phyloP scores from a whole-genome alignment of 1,140 invertebrate species.

The Bombus consobrinus region DNA sequence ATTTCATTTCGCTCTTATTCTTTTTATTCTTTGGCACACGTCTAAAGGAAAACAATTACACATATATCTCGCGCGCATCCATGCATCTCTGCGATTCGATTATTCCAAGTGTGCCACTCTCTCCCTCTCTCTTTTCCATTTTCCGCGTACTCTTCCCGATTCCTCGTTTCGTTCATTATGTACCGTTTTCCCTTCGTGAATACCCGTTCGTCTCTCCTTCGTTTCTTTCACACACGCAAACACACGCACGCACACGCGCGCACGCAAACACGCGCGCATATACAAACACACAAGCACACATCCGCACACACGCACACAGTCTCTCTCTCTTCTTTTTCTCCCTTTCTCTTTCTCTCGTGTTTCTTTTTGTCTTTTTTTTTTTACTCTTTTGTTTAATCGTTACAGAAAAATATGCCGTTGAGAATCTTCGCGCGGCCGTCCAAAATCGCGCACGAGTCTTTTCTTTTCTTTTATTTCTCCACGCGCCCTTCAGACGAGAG shows the following conservation, averaged over 20 bases:
- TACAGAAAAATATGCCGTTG: conserved; percentile 76
- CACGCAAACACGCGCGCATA: not conserved
- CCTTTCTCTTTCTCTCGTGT: conserved; percentile 16
- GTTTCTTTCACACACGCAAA: conserved; percentile 9
- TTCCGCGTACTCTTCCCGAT: not conserved
- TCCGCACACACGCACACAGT: not conserved
- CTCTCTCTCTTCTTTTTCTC: not conserved
- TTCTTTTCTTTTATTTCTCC: conserved; percentile 8
- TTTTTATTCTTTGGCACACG: conserved; percentile 66
- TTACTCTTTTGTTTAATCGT: conserved; percentile 62
- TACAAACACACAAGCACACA: not conserved
- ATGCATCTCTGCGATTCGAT: conserved; percentile 30
- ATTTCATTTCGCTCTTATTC: conserved; percentile 18
- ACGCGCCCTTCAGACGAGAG: conserved; percentile 20
- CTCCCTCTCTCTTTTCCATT: not conserved
- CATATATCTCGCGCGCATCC: conserved; percentile 13
- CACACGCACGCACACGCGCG: not conserved
- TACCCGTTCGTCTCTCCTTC: not conserved
- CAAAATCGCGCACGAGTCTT: conserved; percentile 57
- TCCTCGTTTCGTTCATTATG: conserved; percentile 1
- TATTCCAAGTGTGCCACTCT: not conserved
- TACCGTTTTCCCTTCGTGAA: conserved; percentile 2
- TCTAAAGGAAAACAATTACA: conserved; percentile 15
- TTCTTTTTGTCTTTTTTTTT: not conserved
- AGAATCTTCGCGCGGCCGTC: conserved; percentile 69